Evolutionary conservation across 2,888 invertebrate genomes (phyloP).

Genomic region (Drosophila monieri): DNA sequence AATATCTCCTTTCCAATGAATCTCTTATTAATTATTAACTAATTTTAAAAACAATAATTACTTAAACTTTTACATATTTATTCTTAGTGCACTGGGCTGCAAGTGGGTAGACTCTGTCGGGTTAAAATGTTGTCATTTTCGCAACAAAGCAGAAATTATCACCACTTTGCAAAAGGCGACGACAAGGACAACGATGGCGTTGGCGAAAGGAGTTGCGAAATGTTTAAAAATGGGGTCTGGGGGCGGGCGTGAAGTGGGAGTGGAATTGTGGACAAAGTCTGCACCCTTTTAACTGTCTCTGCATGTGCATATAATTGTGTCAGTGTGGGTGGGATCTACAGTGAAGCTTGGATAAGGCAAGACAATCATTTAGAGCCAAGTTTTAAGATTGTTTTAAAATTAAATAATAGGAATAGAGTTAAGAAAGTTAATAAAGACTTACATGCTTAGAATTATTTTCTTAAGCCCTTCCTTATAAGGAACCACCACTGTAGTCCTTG

Average conservation of each 20-base stretch:
- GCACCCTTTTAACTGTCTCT: conserved; percentile 64
- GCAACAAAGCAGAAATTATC: conserved; percentile 81
- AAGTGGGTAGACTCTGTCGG: conserved; percentile 24
- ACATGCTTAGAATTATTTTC: neutral
- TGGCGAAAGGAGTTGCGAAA: conserved; percentile 13
- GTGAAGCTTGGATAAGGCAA: neutral
- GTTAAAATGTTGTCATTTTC: conserved; percentile 80
- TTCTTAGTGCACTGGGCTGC: neutral
- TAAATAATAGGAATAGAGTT: no score
- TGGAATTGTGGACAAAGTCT: conserved; percentile 30
- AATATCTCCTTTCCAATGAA: no score
- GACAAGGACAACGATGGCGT: conserved; percentile 48
- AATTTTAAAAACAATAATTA: no score
- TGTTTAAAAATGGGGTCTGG: conserved; percentile 6
- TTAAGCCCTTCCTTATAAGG: neutral
- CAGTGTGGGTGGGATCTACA: neutral
- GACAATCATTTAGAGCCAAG: no score
- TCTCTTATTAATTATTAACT: no score
- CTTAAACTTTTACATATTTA: neutral
- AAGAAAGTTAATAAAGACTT: no score
- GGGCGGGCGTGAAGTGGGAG: neutral
- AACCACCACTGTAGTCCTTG: conserved; percentile 18
- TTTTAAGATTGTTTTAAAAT: no score
- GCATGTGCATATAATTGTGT: conserved; percentile 7
- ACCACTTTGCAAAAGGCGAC: conserved; percentile 78